These are phyloP conservation scores for Rhagium mordax DNA, from an alignment of 2,888 invertebrate species.

Conservation along the genomic window DNA sequence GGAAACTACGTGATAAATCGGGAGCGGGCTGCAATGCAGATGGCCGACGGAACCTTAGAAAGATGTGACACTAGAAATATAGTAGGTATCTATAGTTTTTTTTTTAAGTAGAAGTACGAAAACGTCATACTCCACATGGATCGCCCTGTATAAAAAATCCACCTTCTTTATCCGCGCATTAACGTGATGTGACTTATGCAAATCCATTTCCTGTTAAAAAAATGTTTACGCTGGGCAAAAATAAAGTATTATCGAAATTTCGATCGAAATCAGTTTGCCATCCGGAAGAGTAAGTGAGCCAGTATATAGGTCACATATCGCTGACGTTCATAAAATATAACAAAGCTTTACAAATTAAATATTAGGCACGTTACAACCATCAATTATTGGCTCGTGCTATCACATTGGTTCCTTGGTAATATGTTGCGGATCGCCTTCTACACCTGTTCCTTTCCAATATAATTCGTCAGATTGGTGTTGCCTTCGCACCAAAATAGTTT, in stretches of 20 bases:
- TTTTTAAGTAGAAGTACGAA: no score
- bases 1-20: constrained; percentile 62
- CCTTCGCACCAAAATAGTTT: not conserved
- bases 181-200: no score
- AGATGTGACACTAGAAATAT: no score
- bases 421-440: not conserved
- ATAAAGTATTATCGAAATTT: not conserved
- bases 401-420: not conserved
- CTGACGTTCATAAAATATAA: not conserved
- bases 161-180: no score
- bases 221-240: no score
- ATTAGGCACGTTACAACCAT: not conserved
- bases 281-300: not conserved
- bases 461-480: not conserved
- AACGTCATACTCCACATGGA: no score
- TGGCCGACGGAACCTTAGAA: not conserved
- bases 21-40: constrained; percentile 48
- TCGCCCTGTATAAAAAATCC: no score
- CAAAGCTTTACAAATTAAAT: not conserved
- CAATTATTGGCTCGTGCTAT: not conserved
- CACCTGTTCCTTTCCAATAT: not conserved
- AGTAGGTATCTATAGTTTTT: no score
- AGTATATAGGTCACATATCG: not conserved
- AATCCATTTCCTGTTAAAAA: no score
- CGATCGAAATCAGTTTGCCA: not conserved